These are phyloP conservation scores for Patagioenas fasciata DNA, from an alignment of 2,113 vertebrate genomes.

Conservation along the genomic window DNA sequence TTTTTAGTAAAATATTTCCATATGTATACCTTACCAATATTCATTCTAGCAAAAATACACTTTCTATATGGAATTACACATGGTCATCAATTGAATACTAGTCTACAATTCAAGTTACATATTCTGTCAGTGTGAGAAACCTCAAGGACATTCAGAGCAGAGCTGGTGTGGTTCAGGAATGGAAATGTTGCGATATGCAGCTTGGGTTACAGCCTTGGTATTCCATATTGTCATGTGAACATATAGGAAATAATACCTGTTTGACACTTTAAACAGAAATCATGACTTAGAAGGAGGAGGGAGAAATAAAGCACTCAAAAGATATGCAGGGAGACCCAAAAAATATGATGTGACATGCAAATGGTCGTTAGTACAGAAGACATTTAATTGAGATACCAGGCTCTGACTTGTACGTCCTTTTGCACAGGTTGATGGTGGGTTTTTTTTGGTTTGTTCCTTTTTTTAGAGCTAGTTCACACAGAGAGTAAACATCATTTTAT, in stretches of 20 bases:
- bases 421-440: neutral
- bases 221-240: neutral
- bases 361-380: neutral
- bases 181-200: neutral
- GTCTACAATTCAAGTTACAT: conserved; percentile 2
- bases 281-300: neutral
- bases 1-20: conserved; percentile 66
- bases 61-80: conserved; percentile 10
- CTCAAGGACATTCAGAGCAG: neutral
- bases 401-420: neutral
- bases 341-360: neutral
- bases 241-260: neutral
- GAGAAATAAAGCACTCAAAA: neutral
- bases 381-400: neutral
- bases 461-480: neutral
- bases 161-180: neutral
- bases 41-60: conserved; percentile 43
- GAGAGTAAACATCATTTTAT: neutral
- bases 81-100: neutral
- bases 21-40: conserved; percentile 14
- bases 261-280: neutral
- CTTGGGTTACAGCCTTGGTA: neutral
- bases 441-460: neutral
- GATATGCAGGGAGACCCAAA: neutral
- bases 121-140: neutral